Base-by-base conservation (phyloP, 1,140 invertebrate species). In the Aphelenchoides besseyi region DNA sequence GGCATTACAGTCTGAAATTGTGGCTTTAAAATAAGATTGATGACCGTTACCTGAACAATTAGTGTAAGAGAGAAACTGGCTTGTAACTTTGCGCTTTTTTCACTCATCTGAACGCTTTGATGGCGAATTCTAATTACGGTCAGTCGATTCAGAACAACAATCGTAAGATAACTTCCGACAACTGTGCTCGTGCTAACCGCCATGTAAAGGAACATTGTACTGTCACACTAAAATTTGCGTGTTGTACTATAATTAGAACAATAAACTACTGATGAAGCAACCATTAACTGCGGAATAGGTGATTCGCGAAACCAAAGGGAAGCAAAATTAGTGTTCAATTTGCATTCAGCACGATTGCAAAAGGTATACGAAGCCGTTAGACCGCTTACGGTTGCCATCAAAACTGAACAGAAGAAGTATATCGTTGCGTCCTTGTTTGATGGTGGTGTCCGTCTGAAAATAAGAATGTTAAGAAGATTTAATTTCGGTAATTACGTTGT, bases 91-190 rank as follows among this genome's bases (percentile, higher is more conserved):
- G 41, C 41, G 41, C 41, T 48, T 23, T 48, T 48, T 23, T 48
- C 41, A 23, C 41, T 48, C 41, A 48, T 48, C 41, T 48, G 41
- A 48, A 48, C 41, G 41, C 41, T 16, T 48, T 48, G 41, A 48
- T 48, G 12, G 12, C 23, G 12, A 12, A 48, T 48, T 23, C 23
- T 48, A 12, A 16, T 48, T 12, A 48, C 41, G 41, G 41, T 48
- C 41, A 48, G 23, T 23, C 41, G 41, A 23, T 23, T 48, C 12
- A 48, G 12, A 12, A 48, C 41, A 12, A 48, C 12, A 16, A 23
- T 23, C 41, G 41, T 23, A 12, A 48, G 41, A 23, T 48, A 48
- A 48, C 41, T 48, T 12, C 41, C 41, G 41, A 48, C 23, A 23
- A 48, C 23, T 23, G 23, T 23, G 41, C 12, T 16, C 41, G 23